A percentile compares a stretch with the other conserved stretches of the same genome.
phyloP scores from a whole-genome alignment of 2,797 vertebrate genomes.

The Catostomus latipinnis region DNA sequence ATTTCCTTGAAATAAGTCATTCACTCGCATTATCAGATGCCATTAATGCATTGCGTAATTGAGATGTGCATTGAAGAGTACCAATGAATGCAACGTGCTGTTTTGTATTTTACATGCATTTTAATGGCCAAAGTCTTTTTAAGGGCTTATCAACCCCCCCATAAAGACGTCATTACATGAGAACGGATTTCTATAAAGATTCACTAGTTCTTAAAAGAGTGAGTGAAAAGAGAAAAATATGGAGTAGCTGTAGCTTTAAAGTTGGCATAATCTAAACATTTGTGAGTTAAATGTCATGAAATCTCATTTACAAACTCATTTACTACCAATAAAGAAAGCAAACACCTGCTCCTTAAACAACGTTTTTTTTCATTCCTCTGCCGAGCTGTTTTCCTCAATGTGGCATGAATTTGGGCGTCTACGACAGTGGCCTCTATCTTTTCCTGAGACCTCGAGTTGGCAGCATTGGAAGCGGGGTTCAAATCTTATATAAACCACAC shows the following conservation, averaged over 20 bases:
- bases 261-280: slow-evolving; percentile 69
- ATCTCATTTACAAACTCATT: slow-evolving; percentile 77
- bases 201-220: slow-evolving; percentile 31
- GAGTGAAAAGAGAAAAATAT: slow-evolving; percentile 44
- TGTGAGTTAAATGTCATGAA: slow-evolving; percentile 75
- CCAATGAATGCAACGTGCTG: slow-evolving; percentile 6
- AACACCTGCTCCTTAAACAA: slow-evolving; percentile 76
- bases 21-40: too few species aligned
- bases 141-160: slow-evolving; percentile 51
- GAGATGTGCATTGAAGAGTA: slow-evolving; percentile 9
- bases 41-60: too few species aligned
- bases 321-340: slow-evolving; percentile 77
- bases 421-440: slow-evolving; percentile 73
- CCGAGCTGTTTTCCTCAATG: slow-evolving; percentile 67
- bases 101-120: slow-evolving; percentile 42
- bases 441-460: slow-evolving; percentile 77
- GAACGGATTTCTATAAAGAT: slow-evolving; percentile 61
- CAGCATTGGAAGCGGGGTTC: slow-evolving; percentile 77
- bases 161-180: slow-evolving; percentile 61
- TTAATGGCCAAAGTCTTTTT: slow-evolving; percentile 59
- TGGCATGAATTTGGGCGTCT: slow-evolving; percentile 76
- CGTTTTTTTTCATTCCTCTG: slow-evolving; percentile 49
- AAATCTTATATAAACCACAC: slow-evolving; percentile 88
- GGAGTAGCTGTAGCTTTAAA: slow-evolving; percentile 52
- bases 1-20: too few species aligned